These are phyloP conservation scores for Aurelia sp. DNA, from an alignment of 30 jellyfish, hydroid and myxozoan species.

Conservation along the genomic window DNA sequence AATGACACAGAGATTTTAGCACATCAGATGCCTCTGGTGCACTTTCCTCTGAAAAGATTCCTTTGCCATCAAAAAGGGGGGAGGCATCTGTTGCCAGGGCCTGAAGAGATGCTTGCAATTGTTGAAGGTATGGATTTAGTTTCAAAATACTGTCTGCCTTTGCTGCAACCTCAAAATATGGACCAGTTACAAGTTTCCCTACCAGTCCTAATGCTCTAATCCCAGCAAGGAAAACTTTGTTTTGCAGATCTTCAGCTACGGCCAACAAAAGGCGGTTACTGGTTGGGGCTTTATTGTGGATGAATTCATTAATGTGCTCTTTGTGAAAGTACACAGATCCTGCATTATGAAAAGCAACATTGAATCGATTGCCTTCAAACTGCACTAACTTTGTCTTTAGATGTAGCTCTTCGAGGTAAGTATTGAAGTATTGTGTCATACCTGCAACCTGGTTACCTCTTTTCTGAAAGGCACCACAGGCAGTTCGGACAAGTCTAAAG, in stretches of 20 bases:
- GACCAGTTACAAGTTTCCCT: conserved; percentile 26
- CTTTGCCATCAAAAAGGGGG: too few species aligned
- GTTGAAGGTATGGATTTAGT: conserved; percentile 1
- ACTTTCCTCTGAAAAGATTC: too few species aligned
- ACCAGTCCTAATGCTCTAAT: conserved; percentile 20
- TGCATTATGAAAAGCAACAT: neutral
- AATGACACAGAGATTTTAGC: neutral
- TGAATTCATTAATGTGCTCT: neutral
- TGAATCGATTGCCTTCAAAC: conserved; percentile 11
- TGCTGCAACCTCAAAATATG: neutral
- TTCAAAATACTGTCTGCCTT: neutral
- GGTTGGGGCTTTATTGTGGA: neutral
- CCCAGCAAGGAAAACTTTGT: neutral
- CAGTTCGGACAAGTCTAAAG: conserved; percentile 2
- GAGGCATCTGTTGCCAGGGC: too few species aligned
- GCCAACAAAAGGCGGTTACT: conserved; percentile 5
- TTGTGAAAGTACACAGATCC: neutral
- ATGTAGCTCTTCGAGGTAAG: neutral
- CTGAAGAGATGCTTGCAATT: neutral
- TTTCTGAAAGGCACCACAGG: conserved; percentile 15
- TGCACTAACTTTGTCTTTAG: neutral
- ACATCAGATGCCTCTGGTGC: neutral
- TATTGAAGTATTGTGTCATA: neutral
- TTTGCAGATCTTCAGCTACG: conserved; percentile 1
- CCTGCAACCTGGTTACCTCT: conserved; percentile 27